Conservation (phyloP, 2,888 invertebrate genomes). For the Erebia ligea region DNA sequence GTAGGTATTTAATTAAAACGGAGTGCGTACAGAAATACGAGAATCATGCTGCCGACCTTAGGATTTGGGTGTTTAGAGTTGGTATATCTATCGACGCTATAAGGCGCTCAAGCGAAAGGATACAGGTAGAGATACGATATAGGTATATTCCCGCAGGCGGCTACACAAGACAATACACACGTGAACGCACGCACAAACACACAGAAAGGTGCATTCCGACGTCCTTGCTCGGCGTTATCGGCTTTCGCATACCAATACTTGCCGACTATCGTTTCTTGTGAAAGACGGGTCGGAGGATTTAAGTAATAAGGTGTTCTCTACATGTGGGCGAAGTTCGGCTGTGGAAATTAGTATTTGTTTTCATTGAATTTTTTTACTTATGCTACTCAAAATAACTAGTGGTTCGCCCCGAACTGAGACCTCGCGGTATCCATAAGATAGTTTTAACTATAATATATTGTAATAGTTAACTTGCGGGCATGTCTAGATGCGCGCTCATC, state of each 20-base stretch:
- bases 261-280: constrained; percentile 39
- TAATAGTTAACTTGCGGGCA: too few relatives aligned
- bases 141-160: constrained; percentile 3
- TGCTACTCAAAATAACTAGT: too few relatives aligned
- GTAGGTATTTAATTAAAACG: background rate
- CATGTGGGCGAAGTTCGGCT: background rate
- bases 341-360: background rate
- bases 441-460: too few relatives aligned
- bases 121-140: background rate
- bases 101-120: background rate
- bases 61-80: background rate
- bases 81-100: background rate
- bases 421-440: too few relatives aligned
- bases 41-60: background rate
- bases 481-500: too few relatives aligned
- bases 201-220: constrained; percentile 16
- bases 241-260: constrained; percentile 52
- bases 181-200: constrained; percentile 7
- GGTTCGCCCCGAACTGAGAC: too few relatives aligned
- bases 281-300: constrained; percentile 37
- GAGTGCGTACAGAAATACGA: background rate
- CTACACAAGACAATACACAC: constrained; percentile 13
- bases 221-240: constrained; percentile 47
- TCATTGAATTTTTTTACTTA: too few relatives aligned
- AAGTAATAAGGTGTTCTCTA: constrained; percentile 5